Conservation (phyloP, 2,113 vertebrate genomes). For the Paraplagusia blochii region DNA sequence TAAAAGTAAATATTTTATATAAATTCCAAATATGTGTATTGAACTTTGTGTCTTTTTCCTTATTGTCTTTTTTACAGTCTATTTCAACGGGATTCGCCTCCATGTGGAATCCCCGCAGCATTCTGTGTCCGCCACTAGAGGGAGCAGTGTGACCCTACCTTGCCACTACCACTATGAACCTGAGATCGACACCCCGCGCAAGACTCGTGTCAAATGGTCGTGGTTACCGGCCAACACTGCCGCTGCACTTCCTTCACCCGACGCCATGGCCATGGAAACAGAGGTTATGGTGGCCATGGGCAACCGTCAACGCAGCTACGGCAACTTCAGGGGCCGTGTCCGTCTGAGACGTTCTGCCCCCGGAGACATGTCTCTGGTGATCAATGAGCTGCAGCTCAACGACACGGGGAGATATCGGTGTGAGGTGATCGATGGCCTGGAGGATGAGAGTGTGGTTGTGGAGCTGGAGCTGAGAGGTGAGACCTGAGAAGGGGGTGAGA, state of each 20-base stretch:
- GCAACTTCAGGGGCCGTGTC: constrained; percentile 82
- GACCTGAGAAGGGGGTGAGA: too few species aligned
- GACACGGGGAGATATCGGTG: constrained; percentile 90
- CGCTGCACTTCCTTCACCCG: constrained; percentile 16
- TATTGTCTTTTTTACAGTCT: constrained; percentile 49
- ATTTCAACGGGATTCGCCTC: constrained; percentile 79
- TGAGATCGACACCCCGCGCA: constrained; percentile 54
- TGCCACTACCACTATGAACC: constrained; percentile 84
- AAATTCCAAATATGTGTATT: too few species aligned
- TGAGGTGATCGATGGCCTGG: constrained; percentile 91
- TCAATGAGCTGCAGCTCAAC: constrained; percentile 76
- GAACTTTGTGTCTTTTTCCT: too few species aligned
- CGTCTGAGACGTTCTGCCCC: constrained; percentile 61
- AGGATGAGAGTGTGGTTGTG: constrained; percentile 85
- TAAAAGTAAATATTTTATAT: too few species aligned
- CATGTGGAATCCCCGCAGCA: constrained; percentile 80
- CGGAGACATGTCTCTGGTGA: constrained; percentile 79
- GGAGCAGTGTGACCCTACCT: constrained; percentile 83
- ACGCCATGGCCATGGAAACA: constrained; percentile 70
- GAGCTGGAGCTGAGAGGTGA: constrained; percentile 86
- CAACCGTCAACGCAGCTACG: constrained; percentile 77
- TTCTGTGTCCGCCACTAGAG: constrained; percentile 77
- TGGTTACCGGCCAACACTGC: constrained; percentile 76
- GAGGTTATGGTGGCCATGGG: constrained; percentile 88
- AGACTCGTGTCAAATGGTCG: constrained; percentile 89